These are phyloP conservation scores for Mycteria americana DNA, from an alignment of 2,797 vertebrate species.

Conservation along the genomic window DNA sequence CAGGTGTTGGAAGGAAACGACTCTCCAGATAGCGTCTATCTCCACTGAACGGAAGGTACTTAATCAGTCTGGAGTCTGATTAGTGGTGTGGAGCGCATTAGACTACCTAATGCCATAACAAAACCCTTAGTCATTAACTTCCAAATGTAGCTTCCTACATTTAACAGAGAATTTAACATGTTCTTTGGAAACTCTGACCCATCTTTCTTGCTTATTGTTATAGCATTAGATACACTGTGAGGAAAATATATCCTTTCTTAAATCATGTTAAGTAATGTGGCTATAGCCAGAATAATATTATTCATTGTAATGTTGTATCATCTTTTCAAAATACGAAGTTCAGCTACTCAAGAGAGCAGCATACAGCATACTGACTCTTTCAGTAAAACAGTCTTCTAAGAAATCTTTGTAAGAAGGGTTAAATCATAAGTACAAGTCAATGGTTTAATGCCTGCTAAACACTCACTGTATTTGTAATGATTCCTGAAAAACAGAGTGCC, in stretches of 20 bases:
- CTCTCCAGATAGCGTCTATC: rapidly evolving
- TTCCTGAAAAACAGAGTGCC: background rate
- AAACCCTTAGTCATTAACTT: background rate
- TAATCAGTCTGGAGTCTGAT: background rate
- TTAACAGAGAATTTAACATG: background rate
- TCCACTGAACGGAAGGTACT: background rate
- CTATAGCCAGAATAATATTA: background rate
- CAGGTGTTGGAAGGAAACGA: background rate
- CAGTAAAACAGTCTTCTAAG: background rate
- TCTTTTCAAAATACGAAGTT: background rate
- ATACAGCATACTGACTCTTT: background rate
- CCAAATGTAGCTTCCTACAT: background rate
- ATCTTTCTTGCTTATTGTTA: background rate
- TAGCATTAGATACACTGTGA: background rate
- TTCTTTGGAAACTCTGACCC: background rate
- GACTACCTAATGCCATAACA: background rate
- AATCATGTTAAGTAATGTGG: background rate
- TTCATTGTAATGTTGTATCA: background rate
- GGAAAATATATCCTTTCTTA: background rate
- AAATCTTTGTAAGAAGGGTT: background rate
- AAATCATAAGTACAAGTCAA: background rate
- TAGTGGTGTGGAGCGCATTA: background rate
- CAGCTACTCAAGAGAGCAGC: background rate
- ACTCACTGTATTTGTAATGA: background rate
- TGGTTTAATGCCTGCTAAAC: background rate